phyloP scores from a whole-genome alignment of 2,113 vertebrate genomes.

The Marmota flaviventris region DNA sequence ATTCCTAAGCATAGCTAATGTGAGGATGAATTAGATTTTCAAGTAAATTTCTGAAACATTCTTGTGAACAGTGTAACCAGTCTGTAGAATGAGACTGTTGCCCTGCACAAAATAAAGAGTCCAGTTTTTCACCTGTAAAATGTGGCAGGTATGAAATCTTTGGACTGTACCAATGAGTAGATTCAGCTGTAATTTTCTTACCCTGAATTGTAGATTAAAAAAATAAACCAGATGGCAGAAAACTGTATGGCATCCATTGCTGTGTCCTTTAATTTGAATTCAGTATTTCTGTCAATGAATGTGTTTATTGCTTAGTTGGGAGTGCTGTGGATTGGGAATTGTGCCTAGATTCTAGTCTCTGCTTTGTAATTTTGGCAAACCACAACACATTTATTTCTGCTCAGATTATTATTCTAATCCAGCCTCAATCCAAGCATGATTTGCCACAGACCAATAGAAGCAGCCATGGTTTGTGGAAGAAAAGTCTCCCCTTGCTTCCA shows the following conservation, averaged over 20 bases:
- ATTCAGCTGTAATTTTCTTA: conserved; percentile 12
- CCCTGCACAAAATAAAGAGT: neutral
- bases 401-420: neutral
- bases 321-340: neutral
- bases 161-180: neutral
- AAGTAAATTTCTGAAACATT: conserved; percentile 27
- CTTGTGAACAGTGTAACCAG: conserved; percentile 5
- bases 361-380: neutral
- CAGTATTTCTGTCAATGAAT: neutral
- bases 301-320: neutral
- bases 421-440: neutral
- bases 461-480: neutral
- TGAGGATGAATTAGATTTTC: conserved; percentile 53
- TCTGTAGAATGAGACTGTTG: neutral
- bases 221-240: neutral
- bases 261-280: neutral
- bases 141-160: neutral
- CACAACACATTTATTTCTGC: neutral
- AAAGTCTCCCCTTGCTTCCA: neutral
- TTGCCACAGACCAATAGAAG: neutral
- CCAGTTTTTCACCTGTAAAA: neutral
- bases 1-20: conserved; percentile 46
- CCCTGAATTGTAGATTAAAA: neutral
- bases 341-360: neutral
- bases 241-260: neutral